Conservation (phyloP, 2,113 vertebrate species). For the Meles meles region DNA sequence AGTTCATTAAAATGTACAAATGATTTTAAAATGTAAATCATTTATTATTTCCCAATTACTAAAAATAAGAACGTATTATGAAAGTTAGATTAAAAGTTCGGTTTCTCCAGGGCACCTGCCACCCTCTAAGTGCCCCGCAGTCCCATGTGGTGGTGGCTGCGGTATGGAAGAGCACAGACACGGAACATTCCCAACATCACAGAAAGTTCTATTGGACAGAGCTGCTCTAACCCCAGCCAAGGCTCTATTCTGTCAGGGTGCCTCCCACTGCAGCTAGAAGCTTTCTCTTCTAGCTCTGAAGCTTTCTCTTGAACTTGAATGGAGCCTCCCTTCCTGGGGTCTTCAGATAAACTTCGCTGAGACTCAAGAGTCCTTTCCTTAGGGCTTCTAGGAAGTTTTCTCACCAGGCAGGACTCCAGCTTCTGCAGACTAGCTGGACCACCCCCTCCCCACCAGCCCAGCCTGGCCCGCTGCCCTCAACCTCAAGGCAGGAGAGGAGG, state of each 20-base stretch:
- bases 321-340: not conserved
- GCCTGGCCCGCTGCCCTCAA: not conserved
- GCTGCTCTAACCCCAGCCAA: not conserved
- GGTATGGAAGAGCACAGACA: fast-evolving
- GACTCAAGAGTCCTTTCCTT: not conserved
- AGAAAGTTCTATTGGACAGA: not conserved
- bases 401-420: not conserved
- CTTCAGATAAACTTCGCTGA: not conserved
- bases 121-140: not conserved
- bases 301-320: not conserved
- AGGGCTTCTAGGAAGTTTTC: not conserved
- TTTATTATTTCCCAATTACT: not conserved
- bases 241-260: not conserved
- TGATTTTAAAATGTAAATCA: not conserved
- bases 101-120: not conserved
- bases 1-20: not conserved
- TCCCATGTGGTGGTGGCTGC: fast-evolving
- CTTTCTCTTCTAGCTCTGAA: not conserved
- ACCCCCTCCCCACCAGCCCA: not conserved
- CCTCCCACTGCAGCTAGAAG: not conserved
- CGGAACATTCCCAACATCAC: not conserved
- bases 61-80: not conserved
- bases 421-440: not conserved
- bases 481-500: not conserved
- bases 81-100: not conserved